Base-by-base conservation (phyloP, 2,113 vertebrate species). In the Pseudorectes ferrugineus region DNA sequence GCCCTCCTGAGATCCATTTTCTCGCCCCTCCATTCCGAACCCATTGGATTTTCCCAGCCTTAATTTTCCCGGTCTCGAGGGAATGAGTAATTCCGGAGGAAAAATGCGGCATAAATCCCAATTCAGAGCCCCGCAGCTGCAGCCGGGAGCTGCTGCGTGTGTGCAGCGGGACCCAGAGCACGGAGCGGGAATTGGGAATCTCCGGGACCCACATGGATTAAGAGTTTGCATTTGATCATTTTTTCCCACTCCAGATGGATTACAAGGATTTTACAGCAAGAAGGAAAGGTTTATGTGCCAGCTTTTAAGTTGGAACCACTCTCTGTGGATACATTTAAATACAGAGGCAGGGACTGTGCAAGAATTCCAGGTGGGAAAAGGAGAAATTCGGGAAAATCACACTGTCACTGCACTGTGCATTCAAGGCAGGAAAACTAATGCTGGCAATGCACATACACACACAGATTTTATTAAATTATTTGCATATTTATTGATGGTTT, bases 121-220 rank as follows among this genome's bases (percentile, higher is more conserved):
- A 7, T 6, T 35, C 24, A 3, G 9, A 25, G 42, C 14, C 0
- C 3, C 75, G 81, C 10, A 52, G 68, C 72, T 36, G 45, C 68
- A 63, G 58, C 26, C 5, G 1, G 23, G 28, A 10, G 9, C 35
- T 42, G 16, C 51, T 12, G 45, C 0, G 0, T 7, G 42, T 1
- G 9, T 7, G 31, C 54, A 36, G 74, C 1, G 0, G 54, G 46
- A 75, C 8, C 46, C 70, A 33, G 29, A 35, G 62, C 25, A 24
- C 0, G 15, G 62, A 62, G 31, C 0, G 2, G 40, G 38, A 25
- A 31, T 0, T 2, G 21, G 59, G 20, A 42, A 21, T 5, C 25
- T 54, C 54, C 4, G 1, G 1, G 5, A 54, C 8, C 43, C 25
- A 35, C 36, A 52, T 3, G 29, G 29, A 65, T 14, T 26, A 18